phyloP scores from a whole-genome alignment of 2,888 invertebrate genomes.

The Sphaeridia pumilis region DNA sequence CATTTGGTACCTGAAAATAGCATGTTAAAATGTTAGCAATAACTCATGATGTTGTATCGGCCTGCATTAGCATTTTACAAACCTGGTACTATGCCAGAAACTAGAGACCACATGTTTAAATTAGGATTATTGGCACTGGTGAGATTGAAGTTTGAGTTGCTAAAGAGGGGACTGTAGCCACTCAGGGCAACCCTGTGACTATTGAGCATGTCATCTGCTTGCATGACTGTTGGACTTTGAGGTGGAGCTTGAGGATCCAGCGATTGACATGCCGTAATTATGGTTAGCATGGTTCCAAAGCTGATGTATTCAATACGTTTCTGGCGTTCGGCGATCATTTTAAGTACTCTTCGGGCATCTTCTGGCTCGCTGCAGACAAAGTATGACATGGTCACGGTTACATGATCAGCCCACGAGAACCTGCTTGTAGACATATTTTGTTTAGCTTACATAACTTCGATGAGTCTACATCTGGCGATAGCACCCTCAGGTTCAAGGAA shows the following conservation, averaged over 20 bases:
- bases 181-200: not conserved
- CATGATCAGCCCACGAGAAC: not conserved
- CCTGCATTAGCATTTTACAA: conserved; percentile 17
- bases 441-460: conserved; percentile 68
- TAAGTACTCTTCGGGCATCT: conserved; percentile 50
- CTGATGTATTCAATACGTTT: conserved; percentile 30
- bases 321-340: conserved; percentile 25
- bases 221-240: not conserved
- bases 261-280: conserved; percentile 33
- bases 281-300: conserved; percentile 31
- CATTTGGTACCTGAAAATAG: conserved; percentile 63
- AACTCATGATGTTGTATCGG: not conserved
- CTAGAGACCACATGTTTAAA: conserved; percentile 32
- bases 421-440: not conserved
- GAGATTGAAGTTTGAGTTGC: not conserved
- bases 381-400: not conserved
- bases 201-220: not conserved
- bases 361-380: conserved; percentile 51
- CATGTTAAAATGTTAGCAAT: not conserved
- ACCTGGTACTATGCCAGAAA: conserved; percentile 50
- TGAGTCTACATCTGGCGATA: conserved; percentile 53
- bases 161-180: conserved; percentile 4
- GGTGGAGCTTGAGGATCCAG: conserved; percentile 18
- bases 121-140: not conserved
- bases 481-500: conserved; percentile 38